phyloP scores from a whole-genome alignment of 2,113 vertebrate species.

The Camelus bactrianus region DNA sequence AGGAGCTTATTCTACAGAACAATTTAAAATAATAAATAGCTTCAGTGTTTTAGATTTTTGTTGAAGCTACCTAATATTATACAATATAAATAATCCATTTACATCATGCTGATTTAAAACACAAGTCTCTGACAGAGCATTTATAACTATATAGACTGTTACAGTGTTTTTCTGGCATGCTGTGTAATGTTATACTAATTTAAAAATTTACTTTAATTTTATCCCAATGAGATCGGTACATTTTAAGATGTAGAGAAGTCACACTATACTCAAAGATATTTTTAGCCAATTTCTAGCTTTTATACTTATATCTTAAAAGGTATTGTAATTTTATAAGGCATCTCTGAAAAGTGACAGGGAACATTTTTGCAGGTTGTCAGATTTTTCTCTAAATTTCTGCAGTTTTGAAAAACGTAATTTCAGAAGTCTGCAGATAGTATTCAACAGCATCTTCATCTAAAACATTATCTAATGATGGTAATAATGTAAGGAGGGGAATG shows the following conservation, averaged over 20 bases:
- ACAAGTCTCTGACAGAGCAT: neutral
- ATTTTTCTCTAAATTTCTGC: neutral
- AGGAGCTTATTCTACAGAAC: neutral
- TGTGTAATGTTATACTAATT: constrained; percentile 46
- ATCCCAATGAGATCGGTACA: neutral
- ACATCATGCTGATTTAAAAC: constrained; percentile 29
- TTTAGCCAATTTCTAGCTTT: constrained; percentile 1
- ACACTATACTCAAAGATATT: neutral
- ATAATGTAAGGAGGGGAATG: neutral
- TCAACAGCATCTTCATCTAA: neutral
- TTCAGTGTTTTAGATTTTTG: neutral
- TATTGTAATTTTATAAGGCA: neutral
- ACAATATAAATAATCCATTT: constrained; percentile 49
- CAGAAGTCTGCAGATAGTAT: neutral
- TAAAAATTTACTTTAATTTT: constrained; percentile 69
- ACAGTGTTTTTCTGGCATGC: neutral
- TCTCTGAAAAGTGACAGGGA: neutral
- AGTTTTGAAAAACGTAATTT: constrained; percentile 10
- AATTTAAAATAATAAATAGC: constrained; percentile 5
- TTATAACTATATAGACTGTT: constrained; percentile 19
- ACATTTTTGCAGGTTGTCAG: neutral
- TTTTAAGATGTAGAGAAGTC: constrained; percentile 37
- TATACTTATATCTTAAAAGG: neutral
- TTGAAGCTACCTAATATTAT: neutral
- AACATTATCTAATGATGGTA: neutral